Base-by-base conservation (phyloP, 2,888 invertebrate genomes). In the Cetonia aurata region DNA sequence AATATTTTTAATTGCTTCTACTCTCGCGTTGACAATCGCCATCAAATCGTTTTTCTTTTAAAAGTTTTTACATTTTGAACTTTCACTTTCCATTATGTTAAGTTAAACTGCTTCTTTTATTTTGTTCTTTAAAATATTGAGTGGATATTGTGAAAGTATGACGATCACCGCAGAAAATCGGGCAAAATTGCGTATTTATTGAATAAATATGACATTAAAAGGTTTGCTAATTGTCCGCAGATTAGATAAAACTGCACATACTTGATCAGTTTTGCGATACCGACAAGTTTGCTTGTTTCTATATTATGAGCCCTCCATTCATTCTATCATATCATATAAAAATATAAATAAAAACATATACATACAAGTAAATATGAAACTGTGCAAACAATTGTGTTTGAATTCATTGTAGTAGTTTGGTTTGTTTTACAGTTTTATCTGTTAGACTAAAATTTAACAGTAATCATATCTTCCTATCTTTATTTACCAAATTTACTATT, bases 111-210 rank as follows among this genome's bases (percentile, higher is more conserved):
- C 33, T 33, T 31, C 12, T 33, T 55, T 55, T 55, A 31, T 13
- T 33, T 42, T 19, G 19, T 41, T 19, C 12, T 42, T 57, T 57
- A 42, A 41, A 17, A 8, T 31, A 6, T 55, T 55, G 13, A 55
- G 57, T 42, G 33, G 12, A 10, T 41, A 17, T 17, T n/a, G 57
- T 57, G 57, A 57, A 57, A 57, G 57, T 57, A 19, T 41, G 13
- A 6, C 37, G 31, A 57, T 57, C 42, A 44, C 1, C 19, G n/a
- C 19, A 17, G 57, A 42, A 57, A 42, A 57, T 42, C 17, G 19
- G 19, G 8, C 6, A 57, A 13, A 57, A 56, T 41, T 37, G 37
- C 8, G 37, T 57, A 17, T 57, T 44, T 57, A 12, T 19, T 44
- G 31, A 25, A 15, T 57, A 57, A 57, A 57, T 57, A 17, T 17